Evolutionary conservation across 2,888 invertebrate genomes (phyloP).

Genomic region (Trichogramma evanescens): DNA sequence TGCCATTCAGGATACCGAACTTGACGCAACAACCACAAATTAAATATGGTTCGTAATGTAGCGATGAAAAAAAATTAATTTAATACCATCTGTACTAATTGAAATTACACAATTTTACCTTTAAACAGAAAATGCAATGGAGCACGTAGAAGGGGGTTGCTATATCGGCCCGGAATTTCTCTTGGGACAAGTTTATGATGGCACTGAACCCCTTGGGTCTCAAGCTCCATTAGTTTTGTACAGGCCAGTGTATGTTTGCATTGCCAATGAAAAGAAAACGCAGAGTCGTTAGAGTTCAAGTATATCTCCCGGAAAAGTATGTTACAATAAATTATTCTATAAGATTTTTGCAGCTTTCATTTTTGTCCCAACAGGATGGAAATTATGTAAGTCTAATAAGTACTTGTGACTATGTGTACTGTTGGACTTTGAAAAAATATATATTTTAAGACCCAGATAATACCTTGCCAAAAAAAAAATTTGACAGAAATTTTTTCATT

Average conservation of each 20-base stretch:
- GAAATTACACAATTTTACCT: background rate
- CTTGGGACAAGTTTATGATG: slow-evolving; percentile 71
- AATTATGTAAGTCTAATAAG: slow-evolving; percentile 3
- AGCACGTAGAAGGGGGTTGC: slow-evolving; percentile 69
- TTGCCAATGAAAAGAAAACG: slow-evolving; percentile 34
- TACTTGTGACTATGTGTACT: background rate
- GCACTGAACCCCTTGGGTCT: slow-evolving; percentile 46
- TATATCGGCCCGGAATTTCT: slow-evolving; percentile 73
- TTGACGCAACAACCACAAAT: slow-evolving; percentile 55
- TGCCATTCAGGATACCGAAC: slow-evolving; percentile 64
- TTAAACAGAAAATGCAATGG: slow-evolving; percentile 59
- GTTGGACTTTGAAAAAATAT: slow-evolving; percentile 3
- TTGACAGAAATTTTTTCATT: too few species aligned
- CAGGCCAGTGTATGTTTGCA: slow-evolving; percentile 57
- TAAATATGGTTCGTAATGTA: slow-evolving; percentile 54
- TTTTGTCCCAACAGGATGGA: slow-evolving; percentile 3
- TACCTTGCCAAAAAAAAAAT: background rate
- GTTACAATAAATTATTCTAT: background rate
- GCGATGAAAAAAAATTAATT: background rate
- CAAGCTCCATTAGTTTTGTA: slow-evolving; percentile 55
- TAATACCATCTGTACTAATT: background rate
- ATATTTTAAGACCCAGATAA: slow-evolving; percentile 4
- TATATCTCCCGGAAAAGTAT: background rate
- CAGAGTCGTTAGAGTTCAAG: slow-evolving; percentile 13
- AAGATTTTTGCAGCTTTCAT: background rate